Percentiles rank a stretch among this genome's conserved stretches.
Conservation (phyloP, 1,140 invertebrate species). For the Drosophila busckii region DNA sequence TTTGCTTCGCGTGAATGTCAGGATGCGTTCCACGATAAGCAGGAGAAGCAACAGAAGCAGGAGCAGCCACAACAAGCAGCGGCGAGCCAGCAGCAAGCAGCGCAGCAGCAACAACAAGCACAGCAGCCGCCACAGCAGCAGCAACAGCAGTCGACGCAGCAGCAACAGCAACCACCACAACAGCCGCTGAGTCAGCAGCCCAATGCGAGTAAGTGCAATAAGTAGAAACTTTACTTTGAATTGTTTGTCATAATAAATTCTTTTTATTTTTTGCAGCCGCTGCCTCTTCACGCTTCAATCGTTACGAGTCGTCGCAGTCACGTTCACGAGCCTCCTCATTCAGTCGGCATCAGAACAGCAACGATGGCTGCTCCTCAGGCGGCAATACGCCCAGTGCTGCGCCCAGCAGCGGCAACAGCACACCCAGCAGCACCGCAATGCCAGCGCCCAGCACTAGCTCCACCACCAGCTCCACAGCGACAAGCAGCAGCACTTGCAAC, state of each 20-base stretch:
- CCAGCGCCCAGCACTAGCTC: constrained; percentile 54
- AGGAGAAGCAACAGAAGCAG: constrained; percentile 85
- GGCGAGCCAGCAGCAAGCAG: constrained; percentile 26
- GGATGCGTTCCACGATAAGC: constrained; percentile 93
- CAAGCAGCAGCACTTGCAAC: constrained; percentile 5
- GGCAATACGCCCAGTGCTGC: constrained; percentile 40
- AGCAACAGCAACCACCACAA: constrained; percentile 5
- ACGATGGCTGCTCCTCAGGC: constrained; percentile 61
- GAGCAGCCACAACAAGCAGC: constrained; percentile 24
- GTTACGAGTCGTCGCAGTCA: constrained; percentile 78
- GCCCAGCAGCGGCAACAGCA: constrained; percentile 7
- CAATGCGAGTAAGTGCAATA: constrained; percentile 36
- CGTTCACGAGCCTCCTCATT: constrained; percentile 80
- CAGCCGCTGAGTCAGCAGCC: constrained; percentile 14
- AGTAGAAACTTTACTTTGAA: neutral
- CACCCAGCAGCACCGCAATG: constrained; percentile 34
- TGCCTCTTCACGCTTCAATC: constrained; percentile 56
- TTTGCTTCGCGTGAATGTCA: constrained; percentile 93
- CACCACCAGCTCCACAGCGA: constrained; percentile 29
- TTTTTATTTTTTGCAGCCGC: constrained; percentile 4
- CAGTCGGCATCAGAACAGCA: constrained; percentile 72
- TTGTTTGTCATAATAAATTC: neutral
- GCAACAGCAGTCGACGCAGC: neutral
- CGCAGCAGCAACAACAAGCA: constrained; percentile 81
- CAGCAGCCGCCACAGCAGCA: constrained; percentile 80